phyloP scores from a whole-genome alignment of 2,888 invertebrate genomes.

The Notodonta dromedarius region DNA sequence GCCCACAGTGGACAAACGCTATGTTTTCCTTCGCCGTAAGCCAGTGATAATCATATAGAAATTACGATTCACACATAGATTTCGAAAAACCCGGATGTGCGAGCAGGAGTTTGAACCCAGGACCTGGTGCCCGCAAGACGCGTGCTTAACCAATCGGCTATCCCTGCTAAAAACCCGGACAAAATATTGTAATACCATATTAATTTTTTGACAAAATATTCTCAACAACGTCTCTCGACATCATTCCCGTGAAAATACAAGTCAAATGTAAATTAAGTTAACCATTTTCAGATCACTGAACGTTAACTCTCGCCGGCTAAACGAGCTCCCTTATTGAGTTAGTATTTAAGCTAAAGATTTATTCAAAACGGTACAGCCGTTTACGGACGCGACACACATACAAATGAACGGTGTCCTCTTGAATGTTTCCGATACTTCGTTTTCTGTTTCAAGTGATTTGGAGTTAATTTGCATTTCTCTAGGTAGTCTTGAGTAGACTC shows the following conservation, averaged over 20 bases:
- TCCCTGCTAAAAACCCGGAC: no score
- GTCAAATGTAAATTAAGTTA: conserved; percentile 69
- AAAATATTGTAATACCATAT: background rate
- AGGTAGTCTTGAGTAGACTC: background rate
- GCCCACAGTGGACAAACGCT: no score
- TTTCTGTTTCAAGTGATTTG: conserved; percentile 21
- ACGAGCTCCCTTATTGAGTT: conserved; percentile 71
- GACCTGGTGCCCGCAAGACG: no score
- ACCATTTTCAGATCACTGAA: conserved; percentile 73
- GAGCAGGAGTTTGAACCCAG: no score
- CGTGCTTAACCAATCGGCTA: no score
- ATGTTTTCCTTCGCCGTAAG: no score
- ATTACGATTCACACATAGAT: no score
- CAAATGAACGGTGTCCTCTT: conserved; percentile 51
- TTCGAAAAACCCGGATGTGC: no score
- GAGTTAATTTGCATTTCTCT: conserved; percentile 19
- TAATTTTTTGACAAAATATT: background rate
- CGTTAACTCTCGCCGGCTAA: conserved; percentile 62
- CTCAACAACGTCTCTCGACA: background rate
- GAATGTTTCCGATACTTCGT: conserved; percentile 22
- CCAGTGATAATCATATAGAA: no score
- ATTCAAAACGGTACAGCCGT: conserved; percentile 72
- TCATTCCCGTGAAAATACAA: conserved; percentile 23
- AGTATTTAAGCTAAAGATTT: conserved; percentile 73
- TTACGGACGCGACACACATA: conserved; percentile 59